These are phyloP conservation scores for Caenorhabditis remanei DNA, from an alignment of 1,140 invertebrate genomes.

Conservation along the genomic window DNA sequence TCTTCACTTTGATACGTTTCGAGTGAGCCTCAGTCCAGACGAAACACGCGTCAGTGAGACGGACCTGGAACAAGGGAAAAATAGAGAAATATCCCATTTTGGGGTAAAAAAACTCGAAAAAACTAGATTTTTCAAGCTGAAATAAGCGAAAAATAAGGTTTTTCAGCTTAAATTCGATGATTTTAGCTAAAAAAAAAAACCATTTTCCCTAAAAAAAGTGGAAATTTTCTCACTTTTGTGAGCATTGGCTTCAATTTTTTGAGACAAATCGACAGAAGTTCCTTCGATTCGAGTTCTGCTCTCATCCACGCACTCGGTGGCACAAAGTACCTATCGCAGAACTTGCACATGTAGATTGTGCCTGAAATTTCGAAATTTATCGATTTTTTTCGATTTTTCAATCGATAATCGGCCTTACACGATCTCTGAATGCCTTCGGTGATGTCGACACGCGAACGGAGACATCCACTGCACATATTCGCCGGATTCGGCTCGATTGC, in stretches of 20 bases:
- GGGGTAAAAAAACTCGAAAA: not conserved
- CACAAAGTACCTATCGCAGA: slow-evolving; percentile 86
- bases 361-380: slow-evolving; percentile 78
- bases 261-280: slow-evolving; percentile 90
- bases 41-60: slow-evolving; percentile 93
- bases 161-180: not conserved
- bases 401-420: slow-evolving; percentile 69
- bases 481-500: slow-evolving; percentile 91
- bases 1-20: slow-evolving; percentile 94
- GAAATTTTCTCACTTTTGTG: slow-evolving; percentile 79
- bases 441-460: slow-evolving; percentile 91
- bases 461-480: slow-evolving; percentile 96
- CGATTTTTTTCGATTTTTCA: not conserved
- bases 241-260: slow-evolving; percentile 93
- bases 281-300: slow-evolving; percentile 90
- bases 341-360: slow-evolving; percentile 89
- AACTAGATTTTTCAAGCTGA: not conserved
- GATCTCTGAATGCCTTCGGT: slow-evolving; percentile 96
- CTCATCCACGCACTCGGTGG: slow-evolving; percentile 92
- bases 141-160: not conserved
- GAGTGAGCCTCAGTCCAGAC: slow-evolving; percentile 99
- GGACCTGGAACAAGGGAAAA: slow-evolving; percentile 69
- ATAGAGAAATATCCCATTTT: too few species aligned
- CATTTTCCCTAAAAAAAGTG: not conserved
- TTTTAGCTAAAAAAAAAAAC: not conserved